Percentiles rank a stretch among this genome's conserved stretches.
Evolutionary conservation across 2,797 vertebrate genomes (phyloP).

Genomic region (Taeniopygia guttata): DNA sequence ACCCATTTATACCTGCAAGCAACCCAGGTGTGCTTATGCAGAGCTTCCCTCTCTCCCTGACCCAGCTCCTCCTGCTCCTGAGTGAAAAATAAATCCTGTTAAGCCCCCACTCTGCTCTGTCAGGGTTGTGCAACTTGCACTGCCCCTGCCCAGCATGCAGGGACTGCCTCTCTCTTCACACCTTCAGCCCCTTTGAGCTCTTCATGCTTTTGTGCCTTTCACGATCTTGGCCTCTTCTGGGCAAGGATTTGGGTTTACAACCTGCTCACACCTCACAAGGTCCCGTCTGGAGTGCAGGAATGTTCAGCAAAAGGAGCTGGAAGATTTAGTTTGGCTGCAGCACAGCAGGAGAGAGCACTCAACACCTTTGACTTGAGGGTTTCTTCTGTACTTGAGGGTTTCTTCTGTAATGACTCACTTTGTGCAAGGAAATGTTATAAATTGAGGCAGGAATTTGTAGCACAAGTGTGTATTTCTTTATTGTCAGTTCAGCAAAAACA

Average conservation of each 20-base stretch:
- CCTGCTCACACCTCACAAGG: neutral
- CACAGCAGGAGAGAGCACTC: neutral
- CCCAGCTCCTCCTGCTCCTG: neutral
- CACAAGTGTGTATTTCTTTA: neutral
- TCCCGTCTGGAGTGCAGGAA: neutral
- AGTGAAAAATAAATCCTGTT: neutral
- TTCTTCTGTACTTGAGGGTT: conserved; percentile 1
- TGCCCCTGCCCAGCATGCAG: neutral
- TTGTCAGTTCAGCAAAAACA: neutral
- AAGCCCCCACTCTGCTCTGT: neutral
- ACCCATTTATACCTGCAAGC: neutral
- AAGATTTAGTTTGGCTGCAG: neutral
- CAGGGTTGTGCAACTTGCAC: fast-evolving
- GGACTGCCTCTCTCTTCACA: neutral
- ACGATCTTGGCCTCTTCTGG: neutral
- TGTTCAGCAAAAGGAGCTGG: neutral
- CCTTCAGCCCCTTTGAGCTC: neutral
- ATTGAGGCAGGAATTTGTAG: conserved; percentile 11
- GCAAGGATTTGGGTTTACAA: neutral
- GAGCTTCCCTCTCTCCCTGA: neutral
- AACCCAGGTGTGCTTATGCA: neutral
- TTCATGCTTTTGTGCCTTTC: neutral
- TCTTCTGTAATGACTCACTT: neutral
- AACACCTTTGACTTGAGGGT: neutral
- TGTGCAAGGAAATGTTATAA: neutral